Evolutionary conservation across 2,888 invertebrate genomes (phyloP).

Genomic region (Scaptomyza reducta): DNA sequence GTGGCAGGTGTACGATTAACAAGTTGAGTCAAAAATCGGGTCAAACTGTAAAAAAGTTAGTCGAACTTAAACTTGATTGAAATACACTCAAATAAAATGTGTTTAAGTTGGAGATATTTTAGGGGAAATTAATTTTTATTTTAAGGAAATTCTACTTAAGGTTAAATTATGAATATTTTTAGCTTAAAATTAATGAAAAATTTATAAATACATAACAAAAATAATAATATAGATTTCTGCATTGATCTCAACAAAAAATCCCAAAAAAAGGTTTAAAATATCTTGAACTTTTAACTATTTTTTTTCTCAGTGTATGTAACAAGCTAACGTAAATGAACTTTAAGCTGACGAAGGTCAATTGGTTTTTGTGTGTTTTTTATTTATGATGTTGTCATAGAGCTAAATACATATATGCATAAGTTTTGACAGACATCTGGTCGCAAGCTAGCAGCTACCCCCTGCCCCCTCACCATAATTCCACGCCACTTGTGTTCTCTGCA

Average conservation of each 20-base stretch:
- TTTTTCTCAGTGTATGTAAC: conserved; percentile 37
- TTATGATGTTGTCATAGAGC: conserved; percentile 34
- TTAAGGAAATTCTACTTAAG: too few species aligned
- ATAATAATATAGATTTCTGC: too few species aligned
- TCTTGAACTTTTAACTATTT: background rate
- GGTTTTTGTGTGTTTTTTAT: conserved; percentile 45
- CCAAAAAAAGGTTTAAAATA: too few species aligned
- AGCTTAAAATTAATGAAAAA: too few species aligned
- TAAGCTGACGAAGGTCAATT: conserved; percentile 70
- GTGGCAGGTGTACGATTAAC: background rate
- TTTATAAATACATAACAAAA: too few species aligned
- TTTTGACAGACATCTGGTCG: conserved; percentile 37
- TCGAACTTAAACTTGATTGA: background rate
- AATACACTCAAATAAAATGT: too few species aligned
- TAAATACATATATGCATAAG: conserved; percentile 1
- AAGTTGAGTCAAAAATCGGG: background rate
- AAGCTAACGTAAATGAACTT: conserved; percentile 69
- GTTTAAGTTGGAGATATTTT: too few species aligned
- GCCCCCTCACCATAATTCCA: background rate
- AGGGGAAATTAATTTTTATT: too few species aligned
- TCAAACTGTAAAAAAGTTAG: background rate
- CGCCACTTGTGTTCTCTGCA: conserved; percentile 4
- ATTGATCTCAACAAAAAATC: too few species aligned
- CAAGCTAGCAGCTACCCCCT: conserved; percentile 41
- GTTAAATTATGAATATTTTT: too few species aligned